Base-by-base conservation (phyloP, 2,113 vertebrate species). In the Peromyscus leucopus region DNA sequence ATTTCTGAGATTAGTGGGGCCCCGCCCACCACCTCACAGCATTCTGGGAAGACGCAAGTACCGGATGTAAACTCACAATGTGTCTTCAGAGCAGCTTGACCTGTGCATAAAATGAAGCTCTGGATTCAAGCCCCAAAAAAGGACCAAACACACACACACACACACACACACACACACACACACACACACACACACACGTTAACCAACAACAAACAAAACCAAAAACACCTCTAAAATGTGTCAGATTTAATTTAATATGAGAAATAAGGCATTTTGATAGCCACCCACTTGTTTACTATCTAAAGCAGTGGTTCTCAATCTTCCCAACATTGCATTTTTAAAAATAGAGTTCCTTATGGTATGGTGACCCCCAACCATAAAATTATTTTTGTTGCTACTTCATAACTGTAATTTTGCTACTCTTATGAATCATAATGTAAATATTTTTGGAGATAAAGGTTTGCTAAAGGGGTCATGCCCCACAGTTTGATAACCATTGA, bases 181-280 rank as follows among this genome's bases (percentile, higher is more conserved):
- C 22, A 71, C 4, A 71, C 31, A 71, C 31, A 36, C 69, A 48
- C 42, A 46, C 42, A 46, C 74, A 48, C 2, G 6, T 15, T 51
- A 80, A 80, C 78, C 78, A 80, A 80, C 78, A 80, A 48, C 33
- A 57, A 82, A 82, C 79, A 57, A 82, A 82, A 57, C 7, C 19
- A 11, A 82, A 36, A 82, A 33, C 15, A 36, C 22, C 22, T 55
- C n/a, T 59, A 55, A 46, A 33, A 39, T 5, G 9, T 17, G 2
- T 90, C 48, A 69, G 31, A 93, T 91, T 80, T 80, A 69, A 95
- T 82, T 55, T 86, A 33, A 86, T 65, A 96, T 33, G 19, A 72
- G 82, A 86, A 91, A 59, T 11, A 89, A 79, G 19, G 7, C 83
- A 80, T 80, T 51, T 5, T 92, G 59, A 95, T 7, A 28, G 61